phyloP scores from a whole-genome alignment of 2,888 invertebrate genomes.

The Hyposoter didymator region DNA sequence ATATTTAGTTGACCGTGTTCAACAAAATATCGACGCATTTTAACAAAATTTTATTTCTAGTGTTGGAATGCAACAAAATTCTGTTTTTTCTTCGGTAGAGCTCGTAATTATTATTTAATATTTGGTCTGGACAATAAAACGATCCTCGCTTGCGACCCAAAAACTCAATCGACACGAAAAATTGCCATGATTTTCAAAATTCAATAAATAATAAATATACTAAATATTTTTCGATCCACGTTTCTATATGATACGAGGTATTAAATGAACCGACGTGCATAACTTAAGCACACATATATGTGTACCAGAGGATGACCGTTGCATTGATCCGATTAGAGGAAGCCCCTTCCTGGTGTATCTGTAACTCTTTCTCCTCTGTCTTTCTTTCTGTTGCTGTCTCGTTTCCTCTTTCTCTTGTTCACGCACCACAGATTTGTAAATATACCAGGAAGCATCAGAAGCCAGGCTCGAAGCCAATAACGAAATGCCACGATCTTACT shows the following conservation, averaged over 20 bases:
- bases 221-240: no score
- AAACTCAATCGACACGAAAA: no score
- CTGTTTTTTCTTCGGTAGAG: no score
- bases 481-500: conserved; percentile 17
- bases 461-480: conserved; percentile 36
- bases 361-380: conserved; percentile 35
- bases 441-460: conserved; percentile 28
- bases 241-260: conserved; percentile 12
- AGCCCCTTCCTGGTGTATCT: conserved; percentile 66
- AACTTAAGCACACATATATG: conserved; percentile 41
- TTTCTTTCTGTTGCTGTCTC: neutral
- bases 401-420: neutral
- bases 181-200: no score
- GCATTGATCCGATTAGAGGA: conserved; percentile 74
- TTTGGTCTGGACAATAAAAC: no score
- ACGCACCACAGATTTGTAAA: conserved; percentile 1
- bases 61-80: no score
- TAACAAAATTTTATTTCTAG: no score
- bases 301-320: conserved; percentile 44
- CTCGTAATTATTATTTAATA: no score
- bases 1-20: no score
- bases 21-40: no score
- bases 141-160: no score
- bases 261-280: conserved; percentile 46
- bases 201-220: no score